Conservation (phyloP, 2,797 vertebrate genomes). For the Dromococcyx pavoninus region DNA sequence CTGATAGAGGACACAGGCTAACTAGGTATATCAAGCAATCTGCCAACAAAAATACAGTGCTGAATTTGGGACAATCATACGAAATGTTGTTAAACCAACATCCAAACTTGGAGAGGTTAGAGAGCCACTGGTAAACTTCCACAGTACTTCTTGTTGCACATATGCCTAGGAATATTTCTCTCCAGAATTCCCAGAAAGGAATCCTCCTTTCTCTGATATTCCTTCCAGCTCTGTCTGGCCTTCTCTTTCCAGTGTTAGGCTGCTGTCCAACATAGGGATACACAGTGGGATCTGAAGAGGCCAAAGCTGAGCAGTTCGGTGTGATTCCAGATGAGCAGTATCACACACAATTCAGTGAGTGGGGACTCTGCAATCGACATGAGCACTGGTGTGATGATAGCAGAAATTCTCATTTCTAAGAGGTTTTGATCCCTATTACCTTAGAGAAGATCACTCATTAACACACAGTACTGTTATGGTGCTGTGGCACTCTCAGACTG, state of each 20-base stretch:
- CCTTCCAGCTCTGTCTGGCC: background rate
- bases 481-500: background rate
- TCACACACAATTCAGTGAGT: background rate
- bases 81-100: background rate
- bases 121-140: background rate
- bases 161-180: background rate
- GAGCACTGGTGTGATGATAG: background rate
- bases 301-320: fast-evolving
- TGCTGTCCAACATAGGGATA: background rate
- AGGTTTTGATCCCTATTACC: background rate
- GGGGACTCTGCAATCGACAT: background rate
- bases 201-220: background rate
- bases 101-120: background rate
- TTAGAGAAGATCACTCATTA: background rate
- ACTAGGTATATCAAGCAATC: background rate
- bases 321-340: background rate
- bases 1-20: background rate
- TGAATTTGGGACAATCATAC: background rate
- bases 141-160: background rate
- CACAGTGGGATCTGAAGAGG: background rate
- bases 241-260: background rate
- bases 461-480: background rate
- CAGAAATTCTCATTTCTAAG: background rate
- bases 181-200: background rate
- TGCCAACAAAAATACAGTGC: background rate